Base-by-base conservation (phyloP, 2,113 vertebrate genomes). In the Cinclus mexicanus region DNA sequence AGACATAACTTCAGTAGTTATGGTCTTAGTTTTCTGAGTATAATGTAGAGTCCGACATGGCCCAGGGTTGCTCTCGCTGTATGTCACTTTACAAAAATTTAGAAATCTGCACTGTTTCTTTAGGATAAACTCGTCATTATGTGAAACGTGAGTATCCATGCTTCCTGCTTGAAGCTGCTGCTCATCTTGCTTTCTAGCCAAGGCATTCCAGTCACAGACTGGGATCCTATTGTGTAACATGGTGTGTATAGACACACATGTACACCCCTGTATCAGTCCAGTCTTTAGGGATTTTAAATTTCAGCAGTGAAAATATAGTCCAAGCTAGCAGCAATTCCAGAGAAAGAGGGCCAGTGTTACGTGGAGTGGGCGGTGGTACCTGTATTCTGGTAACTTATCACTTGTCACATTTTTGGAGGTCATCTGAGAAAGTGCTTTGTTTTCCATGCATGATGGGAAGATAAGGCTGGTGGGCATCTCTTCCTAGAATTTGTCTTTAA, bases 241-340 rank as follows among this genome's bases (percentile, higher is more conserved):
- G 21, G 7, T 31, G 7, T 41, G 24, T 2, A 3, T 28, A 10
- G 15, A 26, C 16, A 18, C 3, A 2, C 15, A 9, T 15, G 22
- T 23, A 13, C 16, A 22, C 4, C 3, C 26, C 5, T 69, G 14
- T 13, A 24, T 75, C 33, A 29, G 35, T 56, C 28, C 41, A 28
- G 25, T 78, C 46, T 24, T 75, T 39, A 12, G 7, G 25, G 35
- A 56, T 70, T 92, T 92, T 84, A 53, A 78, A 60, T 68, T 68
- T 83, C 28, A 68, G 13, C 44, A 42, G 9, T 82, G 87, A 84
- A 89, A 77, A 72, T 52, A 35, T 0, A 1, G 57, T 41, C 63
- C 41, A n/a, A 41, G 25, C 14, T 17, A 60, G 39, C 28, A 53
- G 42, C 11, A 57, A 55, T 18, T 83, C 41, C 33, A 63, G 41